Percentiles rank a stretch among this genome's conserved stretches.
Evolutionary conservation across 2,888 invertebrate genomes (phyloP).

Genomic region (Vanessa cardui): DNA sequence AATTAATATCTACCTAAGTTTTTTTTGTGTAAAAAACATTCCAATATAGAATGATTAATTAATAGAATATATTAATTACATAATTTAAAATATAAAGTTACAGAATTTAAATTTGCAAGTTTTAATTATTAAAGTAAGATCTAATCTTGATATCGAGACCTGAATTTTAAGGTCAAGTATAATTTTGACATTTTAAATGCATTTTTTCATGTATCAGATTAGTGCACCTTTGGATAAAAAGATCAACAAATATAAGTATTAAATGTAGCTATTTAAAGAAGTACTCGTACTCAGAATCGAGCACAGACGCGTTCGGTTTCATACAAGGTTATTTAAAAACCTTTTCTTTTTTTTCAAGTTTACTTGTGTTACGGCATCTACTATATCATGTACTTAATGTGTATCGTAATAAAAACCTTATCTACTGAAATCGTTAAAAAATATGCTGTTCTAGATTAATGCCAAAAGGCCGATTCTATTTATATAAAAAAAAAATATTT

Average conservation of each 20-base stretch:
- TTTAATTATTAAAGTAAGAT: not conserved
- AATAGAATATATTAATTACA: not conserved
- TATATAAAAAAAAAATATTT: too few species aligned
- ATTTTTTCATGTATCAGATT: not conserved
- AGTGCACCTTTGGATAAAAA: not conserved
- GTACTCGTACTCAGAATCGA: slow-evolving; percentile 1
- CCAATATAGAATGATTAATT: not conserved
- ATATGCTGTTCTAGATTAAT: too few species aligned
- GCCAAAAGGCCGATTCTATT: too few species aligned
- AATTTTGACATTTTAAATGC: not conserved
- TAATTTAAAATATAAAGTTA: not conserved
- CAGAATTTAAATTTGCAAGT: not conserved
- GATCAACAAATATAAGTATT: not conserved
- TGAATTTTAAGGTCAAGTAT: not conserved
- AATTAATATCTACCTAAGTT: too few species aligned
- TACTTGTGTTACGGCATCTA: not conserved
- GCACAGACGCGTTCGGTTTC: not conserved
- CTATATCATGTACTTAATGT: not conserved
- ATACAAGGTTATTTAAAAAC: slow-evolving; percentile 9
- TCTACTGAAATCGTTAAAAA: too few species aligned
- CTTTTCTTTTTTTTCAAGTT: slow-evolving; percentile 11
- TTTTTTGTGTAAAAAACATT: too few species aligned
- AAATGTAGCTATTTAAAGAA: slow-evolving; percentile 7
- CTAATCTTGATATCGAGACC: not conserved
- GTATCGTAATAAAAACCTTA: not conserved